A percentile compares a stretch with the other conserved stretches of the same genome.
Evolutionary conservation across 2,113 vertebrate genomes (phyloP).

Genomic region (Tetraodon nigroviridis): DNA sequence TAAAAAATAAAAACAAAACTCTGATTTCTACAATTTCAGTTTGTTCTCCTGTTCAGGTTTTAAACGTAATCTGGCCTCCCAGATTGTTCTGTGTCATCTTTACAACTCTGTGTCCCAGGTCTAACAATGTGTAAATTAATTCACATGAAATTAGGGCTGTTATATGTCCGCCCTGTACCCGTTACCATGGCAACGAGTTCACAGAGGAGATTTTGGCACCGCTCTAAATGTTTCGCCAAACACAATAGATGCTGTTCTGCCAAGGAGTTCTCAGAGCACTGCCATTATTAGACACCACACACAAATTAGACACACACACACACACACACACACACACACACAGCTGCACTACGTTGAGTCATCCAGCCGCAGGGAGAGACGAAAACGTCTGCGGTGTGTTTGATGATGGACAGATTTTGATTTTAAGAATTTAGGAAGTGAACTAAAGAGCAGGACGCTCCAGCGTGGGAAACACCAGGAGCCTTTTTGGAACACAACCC

Average conservation of each 20-base stretch:
- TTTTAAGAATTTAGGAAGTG: not conserved
- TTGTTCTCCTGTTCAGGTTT: too few species aligned
- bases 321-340: not conserved
- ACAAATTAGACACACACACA: not conserved
- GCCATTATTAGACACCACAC: conserved; percentile 6
- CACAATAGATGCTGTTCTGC: conserved; percentile 44
- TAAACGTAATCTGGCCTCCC: too few species aligned
- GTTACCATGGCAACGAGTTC: conserved; percentile 43
- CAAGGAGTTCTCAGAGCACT: conserved; percentile 24
- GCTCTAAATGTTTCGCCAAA: conserved; percentile 28
- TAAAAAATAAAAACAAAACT: too few species aligned
- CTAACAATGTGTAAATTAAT: conserved; percentile 25
- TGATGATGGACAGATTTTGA: not conserved
- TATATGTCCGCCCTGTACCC: conserved; percentile 5
- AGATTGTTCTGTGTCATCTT: too few species aligned
- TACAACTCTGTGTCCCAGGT: not conserved
- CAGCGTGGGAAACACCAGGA: not conserved
- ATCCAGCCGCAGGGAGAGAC: too few species aligned
- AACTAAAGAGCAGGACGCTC: not conserved
- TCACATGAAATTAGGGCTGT: conserved; percentile 11
- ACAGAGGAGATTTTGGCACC: conserved; percentile 41
- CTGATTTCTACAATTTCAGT: too few species aligned
- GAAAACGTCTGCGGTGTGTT: too few species aligned
- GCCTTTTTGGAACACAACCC: not conserved
- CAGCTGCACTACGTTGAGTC: not conserved